Evolutionary conservation across 2,797 vertebrate genomes (phyloP), one percentile per base, ranked within the genome.

Genomic region (Schizopygopsis pylzovi): DNA sequence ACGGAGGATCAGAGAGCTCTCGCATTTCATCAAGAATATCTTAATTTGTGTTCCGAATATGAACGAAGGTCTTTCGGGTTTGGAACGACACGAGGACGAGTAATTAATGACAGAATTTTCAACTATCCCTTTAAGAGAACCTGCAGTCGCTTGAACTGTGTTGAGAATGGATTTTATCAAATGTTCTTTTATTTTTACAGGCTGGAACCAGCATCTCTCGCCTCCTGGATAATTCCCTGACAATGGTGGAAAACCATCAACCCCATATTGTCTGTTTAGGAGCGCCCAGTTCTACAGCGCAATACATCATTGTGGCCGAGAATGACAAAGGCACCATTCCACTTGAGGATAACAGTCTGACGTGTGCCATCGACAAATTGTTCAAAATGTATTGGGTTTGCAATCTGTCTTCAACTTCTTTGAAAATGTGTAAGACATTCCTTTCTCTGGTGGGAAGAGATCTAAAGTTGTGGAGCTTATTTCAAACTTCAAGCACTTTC

Each of bases 401-500:
- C 56, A 61, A 25, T 61, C 56, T 11, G 56, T 61, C 22, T 61
- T 61, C 8, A 61, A 25, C 25, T 61, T 61, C 56, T 4, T 61
- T 59, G 56, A 59, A 59, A 59, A 59, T n/a, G 56, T 18, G 1
- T 18, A 54, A 2, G 16, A 20, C 6, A 20, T 54, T 54, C 16
- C 52, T 18, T 54, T 54, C 52, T 54, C 52, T 45, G 37, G 70
- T 72, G 70, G 41, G 11, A 72, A 45, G 41, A 72, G 70, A 45
- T 72, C 70, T 13, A 72, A 72, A 45, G 41, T 45, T 72, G 41
- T 45, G 12, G 70, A 72, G 41, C 39, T 45, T 20, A 45, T 72
- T 72, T 22, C 11, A 12, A 72, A 72, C 41, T 72, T 45, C 70
- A 72, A 72, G 70, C 70, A 45, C 39, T 72, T 25, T 45, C 41